Base-by-base conservation (phyloP, 1,140 invertebrate species). In the Telenomus remus region DNA sequence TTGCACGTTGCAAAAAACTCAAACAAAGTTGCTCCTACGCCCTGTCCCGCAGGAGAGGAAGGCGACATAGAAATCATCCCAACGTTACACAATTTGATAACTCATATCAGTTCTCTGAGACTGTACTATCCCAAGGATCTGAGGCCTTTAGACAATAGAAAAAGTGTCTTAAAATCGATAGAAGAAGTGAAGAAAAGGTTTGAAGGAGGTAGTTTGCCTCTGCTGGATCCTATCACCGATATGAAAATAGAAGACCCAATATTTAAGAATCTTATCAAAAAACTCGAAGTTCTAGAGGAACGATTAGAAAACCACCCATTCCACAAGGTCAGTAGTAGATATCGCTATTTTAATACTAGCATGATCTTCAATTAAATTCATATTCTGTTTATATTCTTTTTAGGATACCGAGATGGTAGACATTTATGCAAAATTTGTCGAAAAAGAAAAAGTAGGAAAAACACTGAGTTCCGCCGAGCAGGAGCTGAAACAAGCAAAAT, bases 211-310 rank as follows among this genome's bases (percentile, higher is more conserved):
- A 95, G 94, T 1, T 90, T 96, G 9, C 98, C 98, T 0, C 83
- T 97, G 2, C 85, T 99, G 0, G 95, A 99, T 90, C 98, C 98
- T 4, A 91, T 98, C 27, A 94, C 94, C 50, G 98, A 99, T 84
- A 99, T 99, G 97, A 93, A 95, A 80, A 99, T 99, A 50, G 93
- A 94, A 64, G 95, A 98, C 48, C 81, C 91, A 4, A 91, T 90
- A 8, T 96, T 99, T 65, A 90, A 93, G 76, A 91, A 94, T 37
- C 91, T 97, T 49, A 91, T 95, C 0, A 91, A 94, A 77, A 94
- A 93, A 84, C 96, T 97, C 80, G 92, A 96, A 86, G 87, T 91
- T 51, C 92, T 96, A 76, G 95, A 98, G 88, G 91, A 92, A 86
- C 90, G 92, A 83, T 86, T 98, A 57, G 93, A 93, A 70, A 89